Evolutionary conservation across 2,888 invertebrate genomes (phyloP).

Genomic region (Polymixis flavicincta): DNA sequence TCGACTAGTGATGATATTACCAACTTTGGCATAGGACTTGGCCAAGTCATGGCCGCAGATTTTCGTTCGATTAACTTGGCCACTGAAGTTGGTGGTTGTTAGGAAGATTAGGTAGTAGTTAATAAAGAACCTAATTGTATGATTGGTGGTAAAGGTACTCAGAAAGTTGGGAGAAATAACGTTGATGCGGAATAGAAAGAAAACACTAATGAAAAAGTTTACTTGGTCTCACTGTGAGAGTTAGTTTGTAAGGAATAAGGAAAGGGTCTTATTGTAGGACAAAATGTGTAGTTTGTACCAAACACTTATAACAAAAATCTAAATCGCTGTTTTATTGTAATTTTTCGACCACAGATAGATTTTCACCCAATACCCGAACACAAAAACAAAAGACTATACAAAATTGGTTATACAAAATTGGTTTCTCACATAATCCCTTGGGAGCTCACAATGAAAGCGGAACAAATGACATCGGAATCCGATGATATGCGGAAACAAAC

Average conservation of each 20-base stretch:
- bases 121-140: slow-evolving; percentile 24
- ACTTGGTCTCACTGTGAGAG: neutral
- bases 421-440: slow-evolving; percentile 22
- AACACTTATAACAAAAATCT: neutral
- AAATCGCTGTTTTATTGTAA: slow-evolving; percentile 2
- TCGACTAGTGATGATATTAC: slow-evolving; percentile 56
- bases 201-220: slow-evolving; percentile 31
- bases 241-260: neutral
- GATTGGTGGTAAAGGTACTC: slow-evolving; percentile 14
- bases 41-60: slow-evolving; percentile 40
- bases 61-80: slow-evolving; percentile 45
- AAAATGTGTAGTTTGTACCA: neutral
- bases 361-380: neutral
- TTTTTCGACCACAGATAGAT: neutral
- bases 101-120: slow-evolving; percentile 25
- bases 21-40: slow-evolving; percentile 50
- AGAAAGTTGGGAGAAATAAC: slow-evolving; percentile 6
- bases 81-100: slow-evolving; percentile 23
- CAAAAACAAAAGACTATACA: slow-evolving; percentile 27
- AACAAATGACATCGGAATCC: slow-evolving; percentile 47
- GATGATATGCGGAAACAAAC: slow-evolving; percentile 53
- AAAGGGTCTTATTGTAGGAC: neutral
- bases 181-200: neutral
- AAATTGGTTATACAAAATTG: slow-evolving; percentile 48
- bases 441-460: slow-evolving; percentile 18